Conservation (phyloP, 2,888 invertebrate species). For the Caenorhabditis uteleia region DNA sequence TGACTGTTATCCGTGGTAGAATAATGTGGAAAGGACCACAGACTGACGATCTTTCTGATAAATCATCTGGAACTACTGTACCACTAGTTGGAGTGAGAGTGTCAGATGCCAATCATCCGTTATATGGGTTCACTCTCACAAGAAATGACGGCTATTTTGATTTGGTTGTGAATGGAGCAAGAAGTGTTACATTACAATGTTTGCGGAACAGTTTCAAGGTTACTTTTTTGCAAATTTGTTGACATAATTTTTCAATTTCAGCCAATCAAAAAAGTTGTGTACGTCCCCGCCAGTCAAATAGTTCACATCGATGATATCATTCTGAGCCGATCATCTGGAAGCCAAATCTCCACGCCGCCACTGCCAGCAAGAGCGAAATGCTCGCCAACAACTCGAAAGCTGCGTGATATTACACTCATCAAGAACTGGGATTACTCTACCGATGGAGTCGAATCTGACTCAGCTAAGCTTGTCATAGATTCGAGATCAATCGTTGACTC, state of each 20-base stretch:
- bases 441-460: conserved; percentile 13
- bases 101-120: conserved; percentile 88
- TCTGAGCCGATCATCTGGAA: conserved; percentile 42
- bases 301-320: conserved; percentile 81
- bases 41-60: neutral
- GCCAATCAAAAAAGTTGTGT: conserved; percentile 80
- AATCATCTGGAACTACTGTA: conserved; percentile 72
- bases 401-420: conserved; percentile 24
- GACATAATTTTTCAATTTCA: conserved; percentile 75
- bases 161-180: conserved; percentile 94
- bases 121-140: conserved; percentile 78
- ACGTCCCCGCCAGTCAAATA: conserved; percentile 97
- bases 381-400: conserved; percentile 16
- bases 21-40: conserved; percentile 77
- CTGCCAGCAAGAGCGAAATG: conserved; percentile 37
- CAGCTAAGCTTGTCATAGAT: conserved; percentile 23
- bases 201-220: no score
- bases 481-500: conserved; percentile 26
- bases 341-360: neutral
- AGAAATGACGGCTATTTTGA: conserved; percentile 81
- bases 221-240: no score
- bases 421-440: conserved; percentile 38
- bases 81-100: conserved; percentile 97
- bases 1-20: conserved; percentile 96
- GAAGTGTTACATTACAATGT: conserved; percentile 75